These are phyloP conservation scores for Pseudorhombus dupliciocellatus DNA, from an alignment of 2,113 vertebrate species.

Conservation along the genomic window DNA sequence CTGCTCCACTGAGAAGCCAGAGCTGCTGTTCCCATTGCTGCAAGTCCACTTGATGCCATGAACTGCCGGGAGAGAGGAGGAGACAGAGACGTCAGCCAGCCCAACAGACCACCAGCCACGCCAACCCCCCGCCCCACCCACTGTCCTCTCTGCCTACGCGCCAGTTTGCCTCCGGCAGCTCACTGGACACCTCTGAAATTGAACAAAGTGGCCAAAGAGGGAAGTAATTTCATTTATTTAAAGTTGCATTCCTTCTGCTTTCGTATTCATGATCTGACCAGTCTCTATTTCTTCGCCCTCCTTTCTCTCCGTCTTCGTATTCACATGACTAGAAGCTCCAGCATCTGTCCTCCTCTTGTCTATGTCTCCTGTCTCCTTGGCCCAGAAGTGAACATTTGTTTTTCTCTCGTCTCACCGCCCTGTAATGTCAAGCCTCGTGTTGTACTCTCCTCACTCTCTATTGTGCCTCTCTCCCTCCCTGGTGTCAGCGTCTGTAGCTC, in stretches of 20 bases:
- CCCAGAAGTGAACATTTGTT: neutral
- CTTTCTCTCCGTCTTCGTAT: neutral
- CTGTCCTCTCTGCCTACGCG: slow-evolving; percentile 51
- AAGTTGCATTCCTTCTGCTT: too few species aligned
- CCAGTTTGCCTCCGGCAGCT: neutral
- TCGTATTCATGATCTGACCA: too few species aligned
- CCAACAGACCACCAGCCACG: slow-evolving; percentile 76
- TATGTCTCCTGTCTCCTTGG: neutral
- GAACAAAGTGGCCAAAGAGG: slow-evolving; percentile 5
- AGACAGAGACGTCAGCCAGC: slow-evolving; percentile 83
- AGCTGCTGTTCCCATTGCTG: slow-evolving; percentile 99
- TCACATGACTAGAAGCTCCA: neutral
- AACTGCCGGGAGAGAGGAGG: slow-evolving; percentile 88
- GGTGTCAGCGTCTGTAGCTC: slow-evolving; percentile 4
- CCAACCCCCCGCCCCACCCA: slow-evolving; percentile 67
- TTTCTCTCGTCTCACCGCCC: slow-evolving; percentile 15
- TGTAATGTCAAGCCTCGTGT: slow-evolving; percentile 1
- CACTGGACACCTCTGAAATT: slow-evolving; percentile 12
- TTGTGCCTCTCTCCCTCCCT: slow-evolving; percentile 4
- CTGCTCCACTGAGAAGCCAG: slow-evolving; percentile 99
- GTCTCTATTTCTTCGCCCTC: neutral
- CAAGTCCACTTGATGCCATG: slow-evolving; percentile 99
- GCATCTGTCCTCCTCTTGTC: neutral
- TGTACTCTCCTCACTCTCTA: slow-evolving; percentile 15
- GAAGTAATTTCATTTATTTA: too few species aligned